These are phyloP conservation scores for Acrobasis suavella DNA, from an alignment of 2,888 invertebrate species.

Conservation along the genomic window DNA sequence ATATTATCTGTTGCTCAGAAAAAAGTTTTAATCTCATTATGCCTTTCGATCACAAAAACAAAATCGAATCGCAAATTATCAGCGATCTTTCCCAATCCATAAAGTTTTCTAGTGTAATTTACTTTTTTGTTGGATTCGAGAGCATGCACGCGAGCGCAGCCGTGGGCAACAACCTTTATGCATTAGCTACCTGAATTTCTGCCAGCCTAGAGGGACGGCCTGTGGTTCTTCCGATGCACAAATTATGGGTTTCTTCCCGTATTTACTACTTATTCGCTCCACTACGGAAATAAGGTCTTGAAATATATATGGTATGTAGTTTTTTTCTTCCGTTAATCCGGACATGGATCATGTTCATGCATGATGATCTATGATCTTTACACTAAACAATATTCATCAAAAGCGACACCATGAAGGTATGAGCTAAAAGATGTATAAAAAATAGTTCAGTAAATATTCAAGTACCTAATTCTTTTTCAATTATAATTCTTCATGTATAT, in stretches of 20 bases:
- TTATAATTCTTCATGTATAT: no score
- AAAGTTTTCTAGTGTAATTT: constrained; percentile 20
- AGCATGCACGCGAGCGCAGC: constrained; percentile 2
- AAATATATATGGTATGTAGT: background rate
- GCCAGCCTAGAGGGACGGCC: constrained; percentile 7
- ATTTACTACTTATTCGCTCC: background rate
- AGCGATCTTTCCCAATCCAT: constrained; percentile 10
- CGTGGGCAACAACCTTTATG: constrained; percentile 8
- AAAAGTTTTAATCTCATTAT: constrained; percentile 5
- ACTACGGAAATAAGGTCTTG: background rate
- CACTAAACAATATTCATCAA: no score
- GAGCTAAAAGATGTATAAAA: no score
- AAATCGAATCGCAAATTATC: constrained; percentile 2
- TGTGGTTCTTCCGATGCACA: constrained; percentile 5
- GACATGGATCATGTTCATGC: no score
- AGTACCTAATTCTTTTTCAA: no score
- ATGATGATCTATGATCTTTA: no score
- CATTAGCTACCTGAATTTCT: constrained; percentile 18
- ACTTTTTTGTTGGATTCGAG: constrained; percentile 10
- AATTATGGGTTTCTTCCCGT: constrained; percentile 9
- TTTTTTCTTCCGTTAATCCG: background rate
- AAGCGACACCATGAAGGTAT: no score
- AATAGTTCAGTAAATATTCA: no score
- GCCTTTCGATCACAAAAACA: constrained; percentile 8
- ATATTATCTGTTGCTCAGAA: background rate